Evolutionary conservation across 2,113 vertebrate genomes (phyloP), one percentile per base, ranked within the genome.

Genomic region (Anthoscopus minutus): DNA sequence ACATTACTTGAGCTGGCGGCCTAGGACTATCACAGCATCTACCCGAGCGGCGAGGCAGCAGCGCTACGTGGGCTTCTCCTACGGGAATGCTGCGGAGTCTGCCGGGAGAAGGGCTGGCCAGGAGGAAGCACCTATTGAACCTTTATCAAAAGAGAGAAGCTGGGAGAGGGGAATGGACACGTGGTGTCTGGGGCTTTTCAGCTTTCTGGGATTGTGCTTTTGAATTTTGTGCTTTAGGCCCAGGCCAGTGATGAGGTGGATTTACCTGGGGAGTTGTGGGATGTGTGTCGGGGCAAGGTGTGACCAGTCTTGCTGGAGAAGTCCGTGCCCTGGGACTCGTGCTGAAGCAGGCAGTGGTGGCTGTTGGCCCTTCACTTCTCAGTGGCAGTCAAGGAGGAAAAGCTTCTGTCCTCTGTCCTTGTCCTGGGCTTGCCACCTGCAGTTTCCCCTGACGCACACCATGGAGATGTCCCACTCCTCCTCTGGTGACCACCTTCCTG

Each of bases 21-120:
- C 87, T 94, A 92, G 92, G 78, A 90, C 95, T 88, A 89, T 72
- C 89, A 95, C 91, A 91, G 96, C 95, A 92, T 94, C 95, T 97
- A 97, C 92, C 92, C 23, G 33, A 81, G 56, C 3, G 18, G 81
- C 58, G 16, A 79, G 94, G 89, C 4, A 2, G 92, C 94, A 69
- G 78, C 20, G 86, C 94, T 85, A 93, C 9, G 27, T 27, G 78
- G 87, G 83, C 93, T 91, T 76, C 88, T 94, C 56, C 92, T 94
- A 94, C 1, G 30, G 91, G 86, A 20, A 18, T 7, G 91, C 93
- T 90, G 72, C 3, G 3, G 76, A 88, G 11, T 5, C 83, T 86
- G 88, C 70, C 2, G 2, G 81, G 72, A 88, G 61, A 21, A 31
- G 42, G 78, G 37, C 11, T 28, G 61, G 78, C 48, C 42, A 44